phyloP scores from a whole-genome alignment of 2,888 invertebrate species.

The Sepioteuthis lessoniana region DNA sequence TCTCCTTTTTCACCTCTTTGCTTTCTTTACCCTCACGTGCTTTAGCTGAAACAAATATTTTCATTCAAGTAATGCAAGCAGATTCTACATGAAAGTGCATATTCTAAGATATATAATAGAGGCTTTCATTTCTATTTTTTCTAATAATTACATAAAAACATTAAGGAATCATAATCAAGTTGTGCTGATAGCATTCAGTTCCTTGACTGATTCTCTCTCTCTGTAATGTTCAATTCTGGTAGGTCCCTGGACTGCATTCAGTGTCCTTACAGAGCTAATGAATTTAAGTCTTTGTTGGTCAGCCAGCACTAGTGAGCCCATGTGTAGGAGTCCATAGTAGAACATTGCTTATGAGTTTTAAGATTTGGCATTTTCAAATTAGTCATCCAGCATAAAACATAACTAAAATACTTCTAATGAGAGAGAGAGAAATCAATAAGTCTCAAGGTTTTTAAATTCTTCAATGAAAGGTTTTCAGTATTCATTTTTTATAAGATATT shows the following conservation, averaged over 20 bases:
- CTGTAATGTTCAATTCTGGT: no score
- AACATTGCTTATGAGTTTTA: no score
- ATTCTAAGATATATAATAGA: neutral
- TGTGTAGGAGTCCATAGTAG: no score
- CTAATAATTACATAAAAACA: neutral
- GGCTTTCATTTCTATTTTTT: neutral
- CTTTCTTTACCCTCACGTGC: conserved; percentile 53
- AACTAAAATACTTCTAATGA: neutral
- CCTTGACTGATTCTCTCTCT: no score
- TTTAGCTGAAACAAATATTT: conserved; percentile 43
- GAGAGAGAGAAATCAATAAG: neutral
- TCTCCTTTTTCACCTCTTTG: conserved; percentile 52
- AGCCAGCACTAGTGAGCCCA: no score
- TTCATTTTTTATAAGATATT: no score
- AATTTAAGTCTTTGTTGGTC: no score
- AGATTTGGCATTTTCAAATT: neutral
- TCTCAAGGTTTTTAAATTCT: neutral
- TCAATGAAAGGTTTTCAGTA: no score
- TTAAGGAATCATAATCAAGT: no score
- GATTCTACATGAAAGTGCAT: neutral
- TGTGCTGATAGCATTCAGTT: no score
- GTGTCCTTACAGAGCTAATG: no score
- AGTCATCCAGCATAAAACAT: neutral
- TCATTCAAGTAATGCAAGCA: neutral
- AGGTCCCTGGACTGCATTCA: no score